Conservation (phyloP, 2,797 vertebrate species). For the Buphagus erythrorhynchus region DNA sequence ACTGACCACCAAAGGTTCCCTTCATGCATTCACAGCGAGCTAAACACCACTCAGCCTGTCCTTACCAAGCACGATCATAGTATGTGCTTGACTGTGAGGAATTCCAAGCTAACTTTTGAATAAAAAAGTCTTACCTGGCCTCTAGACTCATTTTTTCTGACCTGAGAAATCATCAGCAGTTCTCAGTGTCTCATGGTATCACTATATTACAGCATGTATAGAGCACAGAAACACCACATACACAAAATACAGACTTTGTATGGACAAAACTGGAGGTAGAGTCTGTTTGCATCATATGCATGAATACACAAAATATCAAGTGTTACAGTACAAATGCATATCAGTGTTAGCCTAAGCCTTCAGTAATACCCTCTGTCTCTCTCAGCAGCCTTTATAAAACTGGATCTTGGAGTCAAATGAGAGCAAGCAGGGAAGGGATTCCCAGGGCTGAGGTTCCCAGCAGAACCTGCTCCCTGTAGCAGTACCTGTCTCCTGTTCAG, state of each 20-base stretch:
- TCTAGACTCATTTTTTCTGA: not conserved
- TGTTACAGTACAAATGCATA: not conserved
- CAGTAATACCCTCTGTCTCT: not conserved
- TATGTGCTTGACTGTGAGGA: not conserved
- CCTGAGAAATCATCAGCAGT: not conserved
- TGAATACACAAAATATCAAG: not conserved
- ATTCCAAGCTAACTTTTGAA: not conserved
- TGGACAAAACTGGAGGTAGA: not conserved
- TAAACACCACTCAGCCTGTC: not conserved
- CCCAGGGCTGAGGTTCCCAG: not conserved
- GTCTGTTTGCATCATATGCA: not conserved
- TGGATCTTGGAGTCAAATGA: not conserved
- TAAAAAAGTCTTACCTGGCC: not conserved
- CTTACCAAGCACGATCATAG: not conserved
- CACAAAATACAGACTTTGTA: not conserved
- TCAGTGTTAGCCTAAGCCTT: not conserved
- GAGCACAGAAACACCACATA: not conserved
- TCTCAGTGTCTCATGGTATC: not conserved
- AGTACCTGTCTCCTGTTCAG: not conserved
- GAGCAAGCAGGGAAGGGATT: not conserved
- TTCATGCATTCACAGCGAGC: not conserved
- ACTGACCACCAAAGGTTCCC: not conserved
- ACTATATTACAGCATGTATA: not conserved
- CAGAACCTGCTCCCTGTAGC: not conserved
- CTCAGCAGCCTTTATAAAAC: not conserved